Evolutionary conservation across 2,797 vertebrate species (phyloP), one percentile per base, ranked within the genome.

Genomic region (Merluccius polli): DNA sequence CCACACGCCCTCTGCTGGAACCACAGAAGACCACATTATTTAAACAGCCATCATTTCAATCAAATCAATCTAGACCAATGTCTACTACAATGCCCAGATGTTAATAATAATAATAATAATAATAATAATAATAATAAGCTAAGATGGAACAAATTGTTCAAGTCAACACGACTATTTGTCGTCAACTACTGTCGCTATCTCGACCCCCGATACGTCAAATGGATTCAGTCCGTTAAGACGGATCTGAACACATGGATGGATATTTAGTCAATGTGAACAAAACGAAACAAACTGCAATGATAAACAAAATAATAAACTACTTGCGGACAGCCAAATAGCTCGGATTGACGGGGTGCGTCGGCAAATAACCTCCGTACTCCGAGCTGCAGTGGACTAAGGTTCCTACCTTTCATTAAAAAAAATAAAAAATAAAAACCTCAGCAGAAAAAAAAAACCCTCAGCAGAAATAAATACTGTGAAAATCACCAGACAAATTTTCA

Each of bases 321-420:
- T 32, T 74, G 85, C 79, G 88, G 77, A 13, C 41, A 33, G 81
- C 71, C 75, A 82, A 88, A 84, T 79, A 21, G 76, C 73, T 30
- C 76, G 68, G 82, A 75, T 77, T 70, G 9, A 30, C 52, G 2
- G 1, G 1, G 87, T 10, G 87, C 35, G 12, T 79, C 88, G n/a
- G 48, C 0, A 0, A 80, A 75, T 67, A 0, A 1, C 48, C 8
- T 77, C 85, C 91, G 77, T 48, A 0, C 0, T n/a, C n/a, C 18
- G 18, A 52, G n/a, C 52, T 24, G n/a, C 1, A 24, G n/a, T 59
- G 7, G 2, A 31, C 16, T 1, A 72, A 70, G 2, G 87, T 91
- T 91, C 91, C 89, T 78, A 4, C 8, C 33, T 0, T 21, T 0
- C 29, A 0, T 1, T 33, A 2, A 4, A 44, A 52, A 41, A 41